Evolutionary conservation across 2,888 invertebrate genomes (phyloP), one percentile per base, ranked within the genome.

Genomic region (Acanthococcus lagerstroemiae): DNA sequence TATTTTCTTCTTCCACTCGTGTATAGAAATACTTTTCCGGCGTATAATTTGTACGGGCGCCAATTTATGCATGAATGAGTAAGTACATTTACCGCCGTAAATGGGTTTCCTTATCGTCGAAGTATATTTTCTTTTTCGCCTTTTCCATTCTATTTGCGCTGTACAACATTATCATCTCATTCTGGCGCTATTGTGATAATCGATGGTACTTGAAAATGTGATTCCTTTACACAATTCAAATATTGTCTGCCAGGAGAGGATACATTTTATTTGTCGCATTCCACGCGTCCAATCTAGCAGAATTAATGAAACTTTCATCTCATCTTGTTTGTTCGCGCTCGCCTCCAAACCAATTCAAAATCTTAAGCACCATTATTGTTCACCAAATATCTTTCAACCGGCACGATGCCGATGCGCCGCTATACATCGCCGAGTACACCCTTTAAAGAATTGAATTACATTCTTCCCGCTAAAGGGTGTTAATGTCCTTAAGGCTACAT

Each of bases 321-420:
- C 37, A 37, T 61, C 61, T 61, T 61, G 61, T 61, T 61, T 61
- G 61, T 61, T 61, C 61, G 37, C 61, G 37, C 52, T 50, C 61
- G 52, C 61, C 61, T 61, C 21, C 52, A 19, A 50, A 52, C 61
- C 61, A 52, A 61, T 50, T 61, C 52, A 52, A 50, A 61, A 50
- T 61, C 61, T 61, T 61, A 61, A 61, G 61, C 61, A 61, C 61
- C 52, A 61, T 61, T 61, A 61, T 61, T 61, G 48, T 60, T 48
- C 24, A 50, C 61, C 61, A 50, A 61, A 61, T 61, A 50, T 61
- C 61, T 61, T 61, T 61, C 50, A 57, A 21, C 22, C 48, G 48
- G 52, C 61, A 61, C 50, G 61, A 27, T 26, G 46, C 25, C 17
- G 19, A 7, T 15, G 4, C 55, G 6, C 3, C 52, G 21, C 22